Evolutionary conservation across 1,140 invertebrate genomes (phyloP).

Genomic region (Drosophila setifemur): DNA sequence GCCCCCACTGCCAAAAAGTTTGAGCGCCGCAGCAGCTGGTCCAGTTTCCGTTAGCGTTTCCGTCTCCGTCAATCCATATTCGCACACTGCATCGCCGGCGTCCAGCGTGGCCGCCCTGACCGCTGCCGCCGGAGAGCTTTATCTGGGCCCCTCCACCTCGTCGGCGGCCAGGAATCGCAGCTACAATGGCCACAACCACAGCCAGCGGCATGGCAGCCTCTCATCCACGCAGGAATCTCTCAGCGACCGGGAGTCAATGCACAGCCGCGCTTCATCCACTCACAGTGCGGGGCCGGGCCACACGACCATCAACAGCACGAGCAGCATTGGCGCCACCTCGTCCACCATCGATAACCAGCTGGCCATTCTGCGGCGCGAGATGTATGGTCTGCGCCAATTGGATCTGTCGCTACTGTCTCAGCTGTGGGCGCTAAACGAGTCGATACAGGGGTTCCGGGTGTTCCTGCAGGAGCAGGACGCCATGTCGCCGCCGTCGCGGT

Average conservation of each 20-base stretch:
- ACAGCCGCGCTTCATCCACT: constrained; percentile 77
- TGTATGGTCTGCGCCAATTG: constrained; percentile 92
- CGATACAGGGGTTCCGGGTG: constrained; percentile 92
- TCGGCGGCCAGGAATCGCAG: constrained; percentile 57
- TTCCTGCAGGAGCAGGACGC: constrained; percentile 88
- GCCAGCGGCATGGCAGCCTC: constrained; percentile 59
- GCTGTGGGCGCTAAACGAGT: constrained; percentile 93
- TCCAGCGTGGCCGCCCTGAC: constrained; percentile 44
- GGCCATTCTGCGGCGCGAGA: constrained; percentile 91
- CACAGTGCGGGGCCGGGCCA: constrained; percentile 55
- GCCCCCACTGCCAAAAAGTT: constrained; percentile 91
- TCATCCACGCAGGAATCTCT: constrained; percentile 74
- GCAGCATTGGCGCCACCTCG: constrained; percentile 82
- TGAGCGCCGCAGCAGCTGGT: constrained; percentile 87
- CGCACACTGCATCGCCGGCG: constrained; percentile 29
- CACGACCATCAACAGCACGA: constrained; percentile 50
- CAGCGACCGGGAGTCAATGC: constrained; percentile 73
- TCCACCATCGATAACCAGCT: constrained; percentile 90
- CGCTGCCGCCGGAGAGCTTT: constrained; percentile 59
- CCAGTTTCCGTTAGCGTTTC: constrained; percentile 16
- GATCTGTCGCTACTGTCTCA: constrained; percentile 93
- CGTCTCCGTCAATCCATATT: constrained; percentile 17
- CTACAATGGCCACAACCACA: constrained; percentile 57
- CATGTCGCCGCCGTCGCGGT: constrained; percentile 84
- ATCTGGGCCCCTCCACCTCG: constrained; percentile 75